A percentile compares a stretch with the other conserved stretches of the same genome.
Evolutionary conservation across 1,140 invertebrate species (phyloP).

Genomic region (Caenorhabditis brenneri): DNA sequence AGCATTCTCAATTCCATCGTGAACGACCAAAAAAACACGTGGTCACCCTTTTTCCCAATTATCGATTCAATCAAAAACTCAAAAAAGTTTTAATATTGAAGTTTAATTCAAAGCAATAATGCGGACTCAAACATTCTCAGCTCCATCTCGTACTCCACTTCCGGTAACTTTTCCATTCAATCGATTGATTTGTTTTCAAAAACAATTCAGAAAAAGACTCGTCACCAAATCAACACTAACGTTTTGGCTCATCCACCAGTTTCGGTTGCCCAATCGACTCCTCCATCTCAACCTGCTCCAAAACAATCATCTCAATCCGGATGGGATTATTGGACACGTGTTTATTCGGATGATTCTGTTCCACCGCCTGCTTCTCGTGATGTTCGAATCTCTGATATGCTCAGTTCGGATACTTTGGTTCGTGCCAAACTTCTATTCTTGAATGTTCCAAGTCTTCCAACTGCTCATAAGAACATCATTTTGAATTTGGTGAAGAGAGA

Average conservation of each 20-base stretch:
- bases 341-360: background rate
- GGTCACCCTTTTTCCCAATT: background rate
- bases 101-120: background rate
- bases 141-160: background rate
- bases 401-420: background rate
- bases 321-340: slow-evolving; percentile 29
- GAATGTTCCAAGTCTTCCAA: slow-evolving; percentile 28
- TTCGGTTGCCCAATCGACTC: background rate
- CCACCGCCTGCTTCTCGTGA: background rate
- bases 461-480: slow-evolving; percentile 30
- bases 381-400: slow-evolving; percentile 32
- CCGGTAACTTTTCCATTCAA: background rate
- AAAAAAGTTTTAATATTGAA: background rate
- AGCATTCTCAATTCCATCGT: background rate
- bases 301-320: slow-evolving; percentile 1
- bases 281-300: background rate
- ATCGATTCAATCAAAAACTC: background rate
- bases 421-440: slow-evolving; percentile 35
- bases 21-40: background rate
- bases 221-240: background rate
- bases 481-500: slow-evolving; percentile 27
- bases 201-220: slow-evolving; percentile 10
- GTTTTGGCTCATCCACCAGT: background rate
- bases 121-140: background rate
- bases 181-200: background rate